A percentile compares a stretch with the other conserved stretches of the same genome.
Conservation (phyloP, 1,140 invertebrate genomes). For the Phymorhynchus buccinoides region DNA sequence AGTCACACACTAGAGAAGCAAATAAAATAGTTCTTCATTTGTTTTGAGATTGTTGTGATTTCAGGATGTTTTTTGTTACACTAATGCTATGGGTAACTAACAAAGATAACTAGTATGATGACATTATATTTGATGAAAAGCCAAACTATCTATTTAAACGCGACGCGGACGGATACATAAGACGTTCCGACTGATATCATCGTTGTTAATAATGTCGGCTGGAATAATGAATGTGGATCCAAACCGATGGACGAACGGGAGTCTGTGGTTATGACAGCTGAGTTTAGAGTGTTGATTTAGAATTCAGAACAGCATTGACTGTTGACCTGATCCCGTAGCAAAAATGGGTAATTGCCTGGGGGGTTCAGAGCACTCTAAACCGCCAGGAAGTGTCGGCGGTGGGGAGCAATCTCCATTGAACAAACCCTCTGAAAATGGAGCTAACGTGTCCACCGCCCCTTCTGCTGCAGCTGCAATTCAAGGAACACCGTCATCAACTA, state of each 20-base stretch:
- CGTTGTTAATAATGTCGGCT: constrained; percentile 36
- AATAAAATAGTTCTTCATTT: constrained; percentile 23
- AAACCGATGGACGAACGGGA: neutral
- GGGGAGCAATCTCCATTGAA: constrained; percentile 45
- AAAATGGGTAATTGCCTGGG: constrained; percentile 57
- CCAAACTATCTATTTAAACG: neutral
- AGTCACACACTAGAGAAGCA: neutral
- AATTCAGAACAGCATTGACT: neutral
- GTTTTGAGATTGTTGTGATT: neutral
- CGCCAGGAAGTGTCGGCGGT: constrained; percentile 21
- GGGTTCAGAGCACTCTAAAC: constrained; percentile 44
- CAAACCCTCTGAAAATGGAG: constrained; percentile 42
- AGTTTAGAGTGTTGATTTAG: neutral
- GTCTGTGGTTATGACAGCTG: constrained; percentile 10
- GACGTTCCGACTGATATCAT: constrained; percentile 21
- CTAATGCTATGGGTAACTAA: too few relatives aligned
- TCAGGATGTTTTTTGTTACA: neutral
- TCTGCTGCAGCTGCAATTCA: constrained; percentile 40
- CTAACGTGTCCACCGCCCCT: constrained; percentile 39
- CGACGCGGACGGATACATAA: constrained; percentile 29
- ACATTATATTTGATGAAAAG: neutral
- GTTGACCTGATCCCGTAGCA: constrained; percentile 5
- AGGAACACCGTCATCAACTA: constrained; percentile 43
- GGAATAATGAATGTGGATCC: constrained; percentile 27
- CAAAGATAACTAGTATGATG: neutral